Evolutionary conservation across 1,140 invertebrate species (phyloP), one percentile per base, ranked within the genome.

Genomic region (Centruroides sculpturatus): DNA sequence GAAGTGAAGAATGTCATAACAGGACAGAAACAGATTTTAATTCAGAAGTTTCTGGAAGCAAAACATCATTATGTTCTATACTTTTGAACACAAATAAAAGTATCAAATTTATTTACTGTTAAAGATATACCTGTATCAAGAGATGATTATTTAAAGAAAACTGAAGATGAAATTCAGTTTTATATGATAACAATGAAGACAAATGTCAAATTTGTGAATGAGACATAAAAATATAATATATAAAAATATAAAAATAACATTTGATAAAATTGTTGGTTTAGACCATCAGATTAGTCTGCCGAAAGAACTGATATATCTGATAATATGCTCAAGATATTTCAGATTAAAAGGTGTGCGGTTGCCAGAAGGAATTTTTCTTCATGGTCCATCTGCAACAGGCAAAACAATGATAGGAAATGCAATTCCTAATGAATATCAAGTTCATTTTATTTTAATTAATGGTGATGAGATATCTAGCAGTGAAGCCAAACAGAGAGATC

Each of bases 351-450:
- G 56, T 35, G 0, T 46, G 6, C 12, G 5, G 23, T 34, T 47
- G 5, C 36, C 23, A 34, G 13, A n/a, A 53, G 54, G 77, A 56
- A 71, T 79, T 23, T 68, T 80, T 11, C 66, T 80, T 23, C 73
- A 68, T 69, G 78, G 78, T 8, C 78, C 78, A 46, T 73, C 77
- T 53, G 78, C 78, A 47, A 78, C 76, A 62, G 78, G 78, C 6
- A 80, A 79, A 68, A 77, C 76, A 5, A 62, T 77, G 47, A 73
- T 80, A 66, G 76, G 77, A 35, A 72, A 64, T 47, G 55, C 61
- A 34, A 53, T 68, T 8, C 63, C 60, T 10, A 55, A 56, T 7
- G 57, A 67, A 56, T 56, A 52, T 51, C 13, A 48, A 46, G 59
- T 56, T 10, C 55, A 63, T 12, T 41, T 41, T 41, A 41, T 41